Conservation (phyloP, 2,113 vertebrate genomes). For the Mobula birostris region DNA sequence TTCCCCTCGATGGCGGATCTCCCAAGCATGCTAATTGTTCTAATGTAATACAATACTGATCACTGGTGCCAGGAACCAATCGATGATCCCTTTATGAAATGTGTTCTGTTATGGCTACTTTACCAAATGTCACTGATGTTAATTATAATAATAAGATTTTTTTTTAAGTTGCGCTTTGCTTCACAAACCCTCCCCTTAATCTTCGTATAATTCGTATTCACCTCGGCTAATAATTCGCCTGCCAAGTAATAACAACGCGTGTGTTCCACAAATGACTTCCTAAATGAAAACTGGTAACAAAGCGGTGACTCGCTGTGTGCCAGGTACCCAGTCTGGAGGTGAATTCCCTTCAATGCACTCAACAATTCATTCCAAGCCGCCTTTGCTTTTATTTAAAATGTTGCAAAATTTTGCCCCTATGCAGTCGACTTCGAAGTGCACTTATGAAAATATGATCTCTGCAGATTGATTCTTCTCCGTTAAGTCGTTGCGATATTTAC, state of each 20-base stretch:
- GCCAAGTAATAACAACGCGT: constrained; percentile 19
- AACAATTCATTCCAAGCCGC: background rate
- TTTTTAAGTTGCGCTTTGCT: constrained; percentile 9
- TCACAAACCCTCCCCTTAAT: constrained; percentile 7
- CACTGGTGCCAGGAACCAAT: constrained; percentile 29
- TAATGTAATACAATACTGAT: constrained; percentile 34
- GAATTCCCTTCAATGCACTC: background rate
- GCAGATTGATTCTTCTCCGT: background rate
- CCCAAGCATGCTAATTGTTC: constrained; percentile 18
- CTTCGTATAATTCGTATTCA: background rate
- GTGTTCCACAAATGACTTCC: constrained; percentile 5
- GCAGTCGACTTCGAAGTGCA: background rate
- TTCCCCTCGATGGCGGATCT: constrained; percentile 10
- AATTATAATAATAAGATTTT: constrained; percentile 32
- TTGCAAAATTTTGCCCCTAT: background rate
- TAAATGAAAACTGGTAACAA: constrained; percentile 23
- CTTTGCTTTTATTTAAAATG: background rate
- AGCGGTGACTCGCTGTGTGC: background rate
- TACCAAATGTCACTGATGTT: constrained; percentile 33
- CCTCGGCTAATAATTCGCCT: background rate
- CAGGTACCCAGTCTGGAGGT: background rate
- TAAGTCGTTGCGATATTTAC: background rate
- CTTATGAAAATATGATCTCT: background rate
- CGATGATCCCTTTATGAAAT: constrained; percentile 36
- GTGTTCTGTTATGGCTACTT: constrained; percentile 32